Conservation (phyloP, 1,140 invertebrate species). For the Bombus confusus region DNA sequence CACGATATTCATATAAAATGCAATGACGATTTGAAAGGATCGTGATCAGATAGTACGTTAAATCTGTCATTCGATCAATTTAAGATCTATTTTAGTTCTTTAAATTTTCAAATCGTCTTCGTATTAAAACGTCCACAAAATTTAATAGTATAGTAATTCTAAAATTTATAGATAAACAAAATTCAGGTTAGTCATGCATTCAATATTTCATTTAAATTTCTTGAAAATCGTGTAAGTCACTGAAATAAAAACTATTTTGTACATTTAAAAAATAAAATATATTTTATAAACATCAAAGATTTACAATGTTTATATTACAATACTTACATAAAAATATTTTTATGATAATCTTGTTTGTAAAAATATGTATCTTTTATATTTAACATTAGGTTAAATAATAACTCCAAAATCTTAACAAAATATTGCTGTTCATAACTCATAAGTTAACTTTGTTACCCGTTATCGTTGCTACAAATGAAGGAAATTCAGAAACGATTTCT, state of each 20-base stretch:
- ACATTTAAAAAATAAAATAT: slow-evolving; percentile 27
- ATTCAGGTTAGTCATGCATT: neutral
- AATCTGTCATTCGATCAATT: neutral
- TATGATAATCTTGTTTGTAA: neutral
- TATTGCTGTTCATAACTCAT: too few species aligned
- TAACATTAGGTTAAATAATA: neutral
- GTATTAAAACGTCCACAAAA: neutral
- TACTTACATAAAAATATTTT: neutral
- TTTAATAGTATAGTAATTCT: neutral
- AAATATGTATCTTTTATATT: neutral
- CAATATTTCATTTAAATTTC: neutral
- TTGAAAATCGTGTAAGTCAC: neutral
- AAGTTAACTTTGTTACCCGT: too few species aligned
- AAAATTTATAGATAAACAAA: neutral
- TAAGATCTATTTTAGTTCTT: neutral
- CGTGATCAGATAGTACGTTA: neutral
- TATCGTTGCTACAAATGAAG: neutral
- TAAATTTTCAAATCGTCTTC: neutral
- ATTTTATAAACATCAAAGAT: slow-evolving; percentile 20
- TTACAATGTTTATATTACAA: neutral
- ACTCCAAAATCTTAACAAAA: too few species aligned
- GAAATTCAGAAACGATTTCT: neutral
- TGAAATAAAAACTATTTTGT: slow-evolving; percentile 9
- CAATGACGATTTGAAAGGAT: neutral
- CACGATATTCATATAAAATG: slow-evolving; percentile 7